Evolutionary conservation across 2,113 vertebrate genomes (phyloP).

Genomic region (Agapornis roseicollis): DNA sequence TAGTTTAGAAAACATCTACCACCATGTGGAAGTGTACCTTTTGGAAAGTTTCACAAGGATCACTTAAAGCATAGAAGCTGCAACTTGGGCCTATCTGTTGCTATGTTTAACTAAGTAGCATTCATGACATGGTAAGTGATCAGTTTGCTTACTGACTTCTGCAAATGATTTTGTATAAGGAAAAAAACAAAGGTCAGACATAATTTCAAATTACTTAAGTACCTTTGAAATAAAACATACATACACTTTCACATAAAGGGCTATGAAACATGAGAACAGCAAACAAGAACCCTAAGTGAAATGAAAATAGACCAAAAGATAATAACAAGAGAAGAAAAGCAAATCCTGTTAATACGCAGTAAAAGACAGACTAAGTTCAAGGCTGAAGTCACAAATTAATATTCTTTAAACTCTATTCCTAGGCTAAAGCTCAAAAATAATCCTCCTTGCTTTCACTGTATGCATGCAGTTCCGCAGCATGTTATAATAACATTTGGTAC

Average conservation of each 20-base stretch:
- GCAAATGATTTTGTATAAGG: neutral
- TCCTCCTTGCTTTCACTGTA: constrained; percentile 19
- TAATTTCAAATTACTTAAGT: neutral
- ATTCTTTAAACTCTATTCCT: constrained; percentile 33
- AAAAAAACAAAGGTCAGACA: neutral
- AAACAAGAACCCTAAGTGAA: constrained; percentile 11
- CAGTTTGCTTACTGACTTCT: neutral
- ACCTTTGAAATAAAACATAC: neutral
- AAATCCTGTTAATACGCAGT: neutral
- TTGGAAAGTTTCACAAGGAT: constrained; percentile 21
- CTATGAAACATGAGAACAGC: neutral
- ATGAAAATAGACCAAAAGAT: neutral
- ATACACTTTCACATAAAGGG: neutral
- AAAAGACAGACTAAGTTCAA: constrained; percentile 38
- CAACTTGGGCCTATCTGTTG: constrained; percentile 9
- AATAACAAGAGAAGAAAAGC: neutral
- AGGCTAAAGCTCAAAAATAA: constrained; percentile 49
- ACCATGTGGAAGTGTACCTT: constrained; percentile 19
- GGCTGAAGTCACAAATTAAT: constrained; percentile 25
- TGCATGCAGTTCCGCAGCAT: constrained; percentile 31
- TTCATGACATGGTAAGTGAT: constrained; percentile 6
- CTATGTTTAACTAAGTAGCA: constrained; percentile 1
- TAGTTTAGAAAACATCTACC: constrained; percentile 62
- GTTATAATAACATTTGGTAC: constrained; percentile 41
- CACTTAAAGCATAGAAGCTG: constrained; percentile 24